Conservation (phyloP, 2,888 invertebrate genomes). For the Hirtodrosophila trivittata region DNA sequence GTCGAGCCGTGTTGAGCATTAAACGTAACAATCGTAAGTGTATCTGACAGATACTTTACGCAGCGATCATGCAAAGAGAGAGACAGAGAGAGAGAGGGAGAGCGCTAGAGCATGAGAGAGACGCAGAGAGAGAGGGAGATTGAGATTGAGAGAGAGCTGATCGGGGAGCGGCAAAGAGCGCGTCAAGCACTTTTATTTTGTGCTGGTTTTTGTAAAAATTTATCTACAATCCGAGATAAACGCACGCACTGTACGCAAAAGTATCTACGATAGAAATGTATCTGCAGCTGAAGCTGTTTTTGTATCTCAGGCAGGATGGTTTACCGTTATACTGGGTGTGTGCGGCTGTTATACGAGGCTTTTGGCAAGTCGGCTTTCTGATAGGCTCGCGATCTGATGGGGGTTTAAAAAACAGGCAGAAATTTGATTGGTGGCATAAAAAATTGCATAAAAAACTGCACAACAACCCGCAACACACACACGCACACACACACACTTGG, state of each 20-base stretch:
- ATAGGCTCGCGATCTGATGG: constrained; percentile 31
- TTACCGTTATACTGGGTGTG: not conserved
- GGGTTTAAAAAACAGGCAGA: constrained; percentile 55
- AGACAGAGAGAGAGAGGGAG: constrained; percentile 12
- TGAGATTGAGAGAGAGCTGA: constrained; percentile 1
- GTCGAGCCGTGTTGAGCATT: constrained; percentile 42
- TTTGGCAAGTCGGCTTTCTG: constrained; percentile 20
- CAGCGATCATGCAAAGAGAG: constrained; percentile 47
- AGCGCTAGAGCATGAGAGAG: not conserved
- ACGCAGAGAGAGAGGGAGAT: constrained; percentile 1
- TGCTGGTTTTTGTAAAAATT: constrained; percentile 32
- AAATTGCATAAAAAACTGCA: constrained; percentile 67
- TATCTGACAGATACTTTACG: constrained; percentile 67
- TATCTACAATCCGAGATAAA: constrained; percentile 47
- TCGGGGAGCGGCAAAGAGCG: constrained; percentile 4
- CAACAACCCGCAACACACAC: constrained; percentile 32
- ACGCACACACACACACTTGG: constrained; percentile 8
- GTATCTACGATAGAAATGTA: constrained; percentile 1
- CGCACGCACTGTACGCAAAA: constrained; percentile 9
- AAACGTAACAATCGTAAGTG: constrained; percentile 45
- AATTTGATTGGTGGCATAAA: constrained; percentile 54
- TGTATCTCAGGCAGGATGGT: not conserved
- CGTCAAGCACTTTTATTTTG: constrained; percentile 7
- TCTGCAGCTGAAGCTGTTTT: constrained; percentile 1
- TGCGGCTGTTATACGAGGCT: not conserved